phyloP scores from a whole-genome alignment of 2,888 invertebrate species.

The Phasia obesa region DNA sequence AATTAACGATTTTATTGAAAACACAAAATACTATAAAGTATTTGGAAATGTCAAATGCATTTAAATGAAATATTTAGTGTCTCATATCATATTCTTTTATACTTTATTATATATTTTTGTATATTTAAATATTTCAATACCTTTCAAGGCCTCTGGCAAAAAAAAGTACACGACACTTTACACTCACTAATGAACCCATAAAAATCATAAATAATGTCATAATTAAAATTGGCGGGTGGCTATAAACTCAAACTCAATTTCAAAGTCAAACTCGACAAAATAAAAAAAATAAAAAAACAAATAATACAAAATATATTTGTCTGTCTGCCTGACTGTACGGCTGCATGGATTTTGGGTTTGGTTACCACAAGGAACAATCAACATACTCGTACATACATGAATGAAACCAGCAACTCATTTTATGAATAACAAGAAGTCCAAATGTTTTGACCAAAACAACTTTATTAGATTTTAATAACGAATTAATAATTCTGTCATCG shows the following conservation, averaged over 20 bases:
- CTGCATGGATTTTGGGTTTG: conserved; percentile 51
- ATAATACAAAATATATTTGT: conserved; percentile 38
- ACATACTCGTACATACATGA: conserved; percentile 7
- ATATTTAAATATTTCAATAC: not conserved
- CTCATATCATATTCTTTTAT: conserved; percentile 23
- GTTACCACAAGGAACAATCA: conserved; percentile 53
- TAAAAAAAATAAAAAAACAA: conserved; percentile 14
- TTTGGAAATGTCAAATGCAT: conserved; percentile 59
- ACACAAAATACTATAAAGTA: conserved; percentile 63
- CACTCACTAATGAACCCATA: conserved; percentile 70
- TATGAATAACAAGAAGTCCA: conserved; percentile 57
- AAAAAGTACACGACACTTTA: conserved; percentile 67
- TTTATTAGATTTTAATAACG: conserved; percentile 45
- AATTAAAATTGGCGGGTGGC: conserved; percentile 66
- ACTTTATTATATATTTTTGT: not conserved
- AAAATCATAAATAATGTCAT: conserved; percentile 71
- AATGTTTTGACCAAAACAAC: conserved; percentile 55
- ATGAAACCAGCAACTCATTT: conserved; percentile 12
- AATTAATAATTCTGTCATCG: conserved; percentile 70
- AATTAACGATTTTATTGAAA: conserved; percentile 69
- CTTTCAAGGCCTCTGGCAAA: conserved; percentile 63
- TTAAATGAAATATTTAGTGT: conserved; percentile 63
- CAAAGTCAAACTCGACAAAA: conserved; percentile 30
- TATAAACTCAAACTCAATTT: conserved; percentile 48
- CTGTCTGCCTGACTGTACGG: conserved; percentile 22